phyloP scores from a whole-genome alignment of 2,113 vertebrate genomes.

The Sprattus sprattus region DNA sequence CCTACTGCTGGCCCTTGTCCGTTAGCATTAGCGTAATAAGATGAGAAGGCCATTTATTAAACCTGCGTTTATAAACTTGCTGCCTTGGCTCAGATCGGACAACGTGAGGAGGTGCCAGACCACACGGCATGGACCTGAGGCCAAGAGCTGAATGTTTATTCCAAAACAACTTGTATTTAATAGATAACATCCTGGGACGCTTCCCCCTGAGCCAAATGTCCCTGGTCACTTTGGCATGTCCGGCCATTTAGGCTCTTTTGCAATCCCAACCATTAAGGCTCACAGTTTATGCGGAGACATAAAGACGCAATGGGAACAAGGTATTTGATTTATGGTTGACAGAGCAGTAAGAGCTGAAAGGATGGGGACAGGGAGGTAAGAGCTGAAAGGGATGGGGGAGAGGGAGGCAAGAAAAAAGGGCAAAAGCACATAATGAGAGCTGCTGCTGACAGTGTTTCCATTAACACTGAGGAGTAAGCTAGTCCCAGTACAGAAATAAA shows the following conservation, averaged over 20 bases:
- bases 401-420: background rate
- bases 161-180: background rate
- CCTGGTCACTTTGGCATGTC: background rate
- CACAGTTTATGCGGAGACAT: no score
- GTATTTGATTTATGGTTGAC: no score
- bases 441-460: background rate
- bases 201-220: background rate
- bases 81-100: background rate
- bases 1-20: background rate
- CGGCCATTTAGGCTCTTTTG: no score
- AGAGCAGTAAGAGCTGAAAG: no score
- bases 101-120: background rate
- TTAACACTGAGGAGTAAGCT: background rate
- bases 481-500: background rate
- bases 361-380: no score
- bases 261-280: no score
- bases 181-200: slow-evolving; percentile 23
- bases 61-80: background rate
- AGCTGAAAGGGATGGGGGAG: no score
- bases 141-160: background rate
- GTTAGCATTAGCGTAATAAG: background rate
- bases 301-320: no score
- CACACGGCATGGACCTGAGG: background rate
- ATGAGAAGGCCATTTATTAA: background rate
- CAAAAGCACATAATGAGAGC: background rate